Evolutionary conservation across 2,888 invertebrate species (phyloP).

Genomic region (Alviniconcha strummeri): DNA sequence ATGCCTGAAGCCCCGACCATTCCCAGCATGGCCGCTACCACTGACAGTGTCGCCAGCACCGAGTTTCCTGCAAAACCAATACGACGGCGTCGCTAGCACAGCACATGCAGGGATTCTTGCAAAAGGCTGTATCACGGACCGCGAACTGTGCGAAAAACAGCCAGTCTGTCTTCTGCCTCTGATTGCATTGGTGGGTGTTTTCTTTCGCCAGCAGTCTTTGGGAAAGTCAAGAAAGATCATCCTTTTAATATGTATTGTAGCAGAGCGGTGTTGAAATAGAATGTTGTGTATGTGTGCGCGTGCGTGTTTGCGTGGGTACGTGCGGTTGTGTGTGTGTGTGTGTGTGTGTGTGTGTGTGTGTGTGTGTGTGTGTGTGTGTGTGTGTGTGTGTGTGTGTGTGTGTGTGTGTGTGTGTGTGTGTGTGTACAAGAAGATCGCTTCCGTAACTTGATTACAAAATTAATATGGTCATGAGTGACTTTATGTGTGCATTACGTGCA

Average conservation of each 20-base stretch:
- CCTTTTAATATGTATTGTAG: background rate
- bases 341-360: slow-evolving; percentile 1
- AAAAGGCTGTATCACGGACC: too few species aligned
- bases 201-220: too few species aligned
- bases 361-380: slow-evolving; percentile 12
- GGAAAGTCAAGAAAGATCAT: background rate
- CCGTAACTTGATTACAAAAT: background rate
- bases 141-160: too few species aligned
- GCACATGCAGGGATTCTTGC: too few species aligned
- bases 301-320: too few species aligned
- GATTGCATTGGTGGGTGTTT: background rate
- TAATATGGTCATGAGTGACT: background rate
- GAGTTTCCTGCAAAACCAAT: background rate
- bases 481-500: slow-evolving; percentile 3
- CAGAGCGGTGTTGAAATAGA: background rate
- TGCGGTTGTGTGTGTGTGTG: background rate
- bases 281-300: too few species aligned
- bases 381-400: slow-evolving; percentile 17
- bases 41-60: background rate
- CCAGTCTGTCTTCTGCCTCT: too few species aligned
- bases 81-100: too few species aligned
- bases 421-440: background rate
- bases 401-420: slow-evolving; percentile 11
- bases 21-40: slow-evolving; percentile 24
- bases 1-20: slow-evolving; percentile 37